Conservation (phyloP, 1,140 invertebrate genomes). For the Cydia strobilella region DNA sequence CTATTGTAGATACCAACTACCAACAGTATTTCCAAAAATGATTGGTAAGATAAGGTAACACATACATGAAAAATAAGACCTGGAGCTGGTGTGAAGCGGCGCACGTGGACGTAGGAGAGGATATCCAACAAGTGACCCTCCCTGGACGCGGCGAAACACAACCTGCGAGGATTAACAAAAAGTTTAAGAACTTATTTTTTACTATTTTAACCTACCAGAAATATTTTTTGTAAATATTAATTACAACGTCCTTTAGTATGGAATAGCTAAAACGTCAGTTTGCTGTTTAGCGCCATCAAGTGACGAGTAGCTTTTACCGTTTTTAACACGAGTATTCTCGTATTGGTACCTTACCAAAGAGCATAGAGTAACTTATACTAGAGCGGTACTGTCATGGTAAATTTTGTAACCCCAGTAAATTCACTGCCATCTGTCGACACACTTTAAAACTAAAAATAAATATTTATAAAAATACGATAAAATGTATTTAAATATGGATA, state of each 20-base stretch:
- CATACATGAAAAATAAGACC: conserved; percentile 97
- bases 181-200: background rate
- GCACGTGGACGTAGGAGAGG: conserved; percentile 95
- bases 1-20: too few species aligned
- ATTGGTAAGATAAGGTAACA: conserved; percentile 37
- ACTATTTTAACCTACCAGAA: too few species aligned
- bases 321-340: background rate
- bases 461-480: too few species aligned
- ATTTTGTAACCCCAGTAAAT: too few species aligned
- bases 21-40: too few species aligned
- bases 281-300: conserved; percentile 12
- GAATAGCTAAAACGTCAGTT: background rate
- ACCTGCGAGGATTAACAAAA: conserved; percentile 72
- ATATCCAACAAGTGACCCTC: conserved; percentile 96
- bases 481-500: too few species aligned
- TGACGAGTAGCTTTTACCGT: background rate
- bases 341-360: too few species aligned
- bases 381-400: too few species aligned
- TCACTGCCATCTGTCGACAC: too few species aligned
- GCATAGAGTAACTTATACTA: too few species aligned
- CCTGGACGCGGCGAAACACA: conserved; percentile 96
- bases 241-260: background rate
- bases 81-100: conserved; percentile 95
- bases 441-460: too few species aligned
- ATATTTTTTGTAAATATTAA: background rate